Evolutionary conservation across 1,140 invertebrate species (phyloP).

Genomic region (Coptotermes formosanus): DNA sequence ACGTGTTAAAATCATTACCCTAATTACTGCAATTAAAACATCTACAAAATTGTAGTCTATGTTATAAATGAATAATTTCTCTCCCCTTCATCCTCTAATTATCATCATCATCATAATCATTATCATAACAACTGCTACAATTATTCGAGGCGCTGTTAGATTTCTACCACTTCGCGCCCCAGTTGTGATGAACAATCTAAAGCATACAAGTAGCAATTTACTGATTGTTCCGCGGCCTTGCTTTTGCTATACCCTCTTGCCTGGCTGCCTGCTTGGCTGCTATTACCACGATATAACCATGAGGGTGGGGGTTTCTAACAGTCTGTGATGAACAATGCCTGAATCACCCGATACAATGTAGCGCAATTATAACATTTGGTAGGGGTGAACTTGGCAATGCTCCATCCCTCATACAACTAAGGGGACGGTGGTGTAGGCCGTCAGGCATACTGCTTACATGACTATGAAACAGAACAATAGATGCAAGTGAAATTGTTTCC

Average conservation of each 20-base stretch:
- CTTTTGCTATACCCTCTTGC: background rate
- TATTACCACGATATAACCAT: background rate
- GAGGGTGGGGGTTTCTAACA: background rate
- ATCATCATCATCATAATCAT: constrained; percentile 16
- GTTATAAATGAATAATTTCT: background rate
- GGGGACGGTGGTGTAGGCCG: background rate
- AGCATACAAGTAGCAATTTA: constrained; percentile 7
- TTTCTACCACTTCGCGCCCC: background rate
- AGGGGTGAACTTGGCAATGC: background rate
- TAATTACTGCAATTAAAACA: background rate
- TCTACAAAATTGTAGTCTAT: background rate
- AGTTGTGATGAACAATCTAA: background rate
- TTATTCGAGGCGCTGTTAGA: background rate
- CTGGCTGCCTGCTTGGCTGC: background rate
- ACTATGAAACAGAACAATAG: background rate
- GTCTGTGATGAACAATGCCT: background rate
- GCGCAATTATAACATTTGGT: constrained; percentile 15
- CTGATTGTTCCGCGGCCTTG: background rate
- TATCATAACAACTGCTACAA: constrained; percentile 4
- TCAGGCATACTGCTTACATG: background rate
- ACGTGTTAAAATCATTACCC: background rate
- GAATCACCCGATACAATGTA: background rate
- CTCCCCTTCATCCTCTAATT: background rate
- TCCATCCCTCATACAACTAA: background rate
- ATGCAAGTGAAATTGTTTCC: background rate